Base-by-base conservation (phyloP, 1,140 invertebrate species). In the Sinonovacula constricta region DNA sequence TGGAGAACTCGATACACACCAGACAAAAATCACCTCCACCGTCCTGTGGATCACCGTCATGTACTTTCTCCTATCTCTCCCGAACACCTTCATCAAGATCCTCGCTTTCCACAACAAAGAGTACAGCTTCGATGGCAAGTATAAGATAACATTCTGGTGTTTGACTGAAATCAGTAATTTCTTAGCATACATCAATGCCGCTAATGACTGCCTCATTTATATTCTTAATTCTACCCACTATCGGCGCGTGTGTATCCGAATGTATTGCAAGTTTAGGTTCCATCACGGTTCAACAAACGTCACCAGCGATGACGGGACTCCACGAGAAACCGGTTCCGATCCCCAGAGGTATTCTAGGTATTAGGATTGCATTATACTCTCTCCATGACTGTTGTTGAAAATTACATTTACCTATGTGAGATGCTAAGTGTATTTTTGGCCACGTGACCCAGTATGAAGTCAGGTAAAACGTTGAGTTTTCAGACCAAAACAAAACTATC, bases 181-280 rank as follows among this genome's bases (percentile, higher is more conserved):
- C 0, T 74, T 74, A 33, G 39, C 57, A 4, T 74, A 74, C 28
- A 74, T 74, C 28, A 74, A 74, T 34, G 70, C 70, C n/a, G 70
- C 70, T 10, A 74, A 74, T 22, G 70, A 74, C 30, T 63, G 57
- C 28, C 15, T 63, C 39, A 74, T 74, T 22, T 74, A 74, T 28
- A 26, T 62, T 15, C 36, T 74, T 1, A 45, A 62, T 1, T 74
- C 70, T 10, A n/a, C 45, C 49, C 59, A 63, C 28, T 74, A 62
- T 30, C 3, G 70, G 24, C n/a, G 24, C 15, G 39, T 63, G 5
- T 74, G 57, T n/a, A 45, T 22, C 2, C 0, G n/a, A 0, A 74
- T 63, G 70, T 74, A 74, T 31, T 74, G 70, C 26, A 15, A n/a
- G 0, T 45, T 7, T 18, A 45, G 7, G 39, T 45, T 45, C 39